Percentiles rank a stretch among this genome's conserved stretches.
Evolutionary conservation across 2,888 invertebrate genomes (phyloP).

Genomic region (Chelonus formosanus): DNA sequence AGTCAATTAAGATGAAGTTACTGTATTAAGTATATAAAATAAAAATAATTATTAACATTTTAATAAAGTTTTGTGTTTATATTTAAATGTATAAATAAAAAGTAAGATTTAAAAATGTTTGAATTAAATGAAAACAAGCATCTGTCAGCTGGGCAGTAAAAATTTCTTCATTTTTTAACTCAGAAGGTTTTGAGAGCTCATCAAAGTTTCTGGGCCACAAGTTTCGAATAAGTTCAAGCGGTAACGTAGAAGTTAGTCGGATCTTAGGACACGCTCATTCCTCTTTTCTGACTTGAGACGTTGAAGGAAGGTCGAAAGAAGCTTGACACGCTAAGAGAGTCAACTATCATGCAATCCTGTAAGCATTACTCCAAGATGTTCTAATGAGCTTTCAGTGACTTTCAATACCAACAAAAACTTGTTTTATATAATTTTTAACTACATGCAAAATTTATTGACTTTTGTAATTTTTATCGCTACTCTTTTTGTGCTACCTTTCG

Average conservation of each 20-base stretch:
- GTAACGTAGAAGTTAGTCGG: slow-evolving; percentile 14
- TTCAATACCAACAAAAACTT: too few relatives aligned
- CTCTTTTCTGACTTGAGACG: slow-evolving; percentile 9
- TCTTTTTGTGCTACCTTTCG: too few relatives aligned
- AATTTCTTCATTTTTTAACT: slow-evolving; percentile 32
- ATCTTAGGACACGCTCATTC: slow-evolving; percentile 24
- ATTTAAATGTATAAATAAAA: too few relatives aligned
- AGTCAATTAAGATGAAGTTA: too few relatives aligned
- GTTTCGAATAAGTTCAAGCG: slow-evolving; percentile 34
- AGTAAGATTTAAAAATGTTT: too few relatives aligned
- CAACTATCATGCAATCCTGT: slow-evolving; percentile 17
- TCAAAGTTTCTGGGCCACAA: slow-evolving; percentile 46
- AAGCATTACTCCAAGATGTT: background rate
- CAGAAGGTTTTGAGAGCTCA: slow-evolving; percentile 46
- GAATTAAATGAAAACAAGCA: background rate
- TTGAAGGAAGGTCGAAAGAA: slow-evolving; percentile 21
- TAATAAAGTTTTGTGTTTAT: too few relatives aligned
- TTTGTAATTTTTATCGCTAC: too few relatives aligned
- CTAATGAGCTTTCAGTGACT: slow-evolving; percentile 4
- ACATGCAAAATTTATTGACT: too few relatives aligned
- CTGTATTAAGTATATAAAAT: too few relatives aligned
- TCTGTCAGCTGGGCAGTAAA: slow-evolving; percentile 33
- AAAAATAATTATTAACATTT: too few relatives aligned
- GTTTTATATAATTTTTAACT: too few relatives aligned
- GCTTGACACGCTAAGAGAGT: slow-evolving; percentile 2